A percentile compares a stretch with the other conserved stretches of the same genome.
Evolutionary conservation across 2,113 vertebrate species (phyloP).

Genomic region (Theropithecus gelada): DNA sequence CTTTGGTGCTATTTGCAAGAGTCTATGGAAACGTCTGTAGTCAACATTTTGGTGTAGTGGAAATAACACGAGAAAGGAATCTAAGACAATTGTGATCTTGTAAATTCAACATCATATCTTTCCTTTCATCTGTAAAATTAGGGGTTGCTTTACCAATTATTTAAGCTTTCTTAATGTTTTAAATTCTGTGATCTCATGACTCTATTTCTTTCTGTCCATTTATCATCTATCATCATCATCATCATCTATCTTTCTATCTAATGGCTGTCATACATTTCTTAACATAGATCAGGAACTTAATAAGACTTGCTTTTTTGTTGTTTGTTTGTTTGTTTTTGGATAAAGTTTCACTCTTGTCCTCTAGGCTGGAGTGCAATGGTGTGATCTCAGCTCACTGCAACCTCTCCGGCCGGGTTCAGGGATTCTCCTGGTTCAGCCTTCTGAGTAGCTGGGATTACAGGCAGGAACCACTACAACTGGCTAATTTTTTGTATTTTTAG

Average conservation of each 20-base stretch:
- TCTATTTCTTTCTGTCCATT: background rate
- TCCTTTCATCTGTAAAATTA: background rate
- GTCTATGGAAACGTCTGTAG: background rate
- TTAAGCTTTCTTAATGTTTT: background rate
- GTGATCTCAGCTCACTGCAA: too few relatives aligned
- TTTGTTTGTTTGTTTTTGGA: too few relatives aligned
- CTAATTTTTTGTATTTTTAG: too few relatives aligned
- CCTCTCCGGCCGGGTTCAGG: too few relatives aligned
- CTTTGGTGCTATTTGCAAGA: background rate
- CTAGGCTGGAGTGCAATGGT: too few relatives aligned
- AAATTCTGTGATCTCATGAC: conserved; percentile 1
- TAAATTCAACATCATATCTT: background rate
- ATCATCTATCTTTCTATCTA: background rate
- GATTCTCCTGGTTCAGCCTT: too few relatives aligned
- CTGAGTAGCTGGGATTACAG: too few relatives aligned
- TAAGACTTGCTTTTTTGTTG: background rate
- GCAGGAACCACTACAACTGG: too few relatives aligned
- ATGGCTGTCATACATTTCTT: background rate
- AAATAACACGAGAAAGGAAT: background rate
- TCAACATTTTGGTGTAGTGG: background rate
- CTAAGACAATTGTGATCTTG: background rate
- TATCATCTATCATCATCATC: background rate
- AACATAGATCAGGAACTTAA: background rate
- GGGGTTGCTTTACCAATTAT: background rate
- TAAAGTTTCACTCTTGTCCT: too few relatives aligned